Percentiles rank a stretch among this genome's conserved stretches.
These are phyloP conservation scores for Formica exsecta DNA, from an alignment of 1,140 invertebrate genomes.

Conservation along the genomic window DNA sequence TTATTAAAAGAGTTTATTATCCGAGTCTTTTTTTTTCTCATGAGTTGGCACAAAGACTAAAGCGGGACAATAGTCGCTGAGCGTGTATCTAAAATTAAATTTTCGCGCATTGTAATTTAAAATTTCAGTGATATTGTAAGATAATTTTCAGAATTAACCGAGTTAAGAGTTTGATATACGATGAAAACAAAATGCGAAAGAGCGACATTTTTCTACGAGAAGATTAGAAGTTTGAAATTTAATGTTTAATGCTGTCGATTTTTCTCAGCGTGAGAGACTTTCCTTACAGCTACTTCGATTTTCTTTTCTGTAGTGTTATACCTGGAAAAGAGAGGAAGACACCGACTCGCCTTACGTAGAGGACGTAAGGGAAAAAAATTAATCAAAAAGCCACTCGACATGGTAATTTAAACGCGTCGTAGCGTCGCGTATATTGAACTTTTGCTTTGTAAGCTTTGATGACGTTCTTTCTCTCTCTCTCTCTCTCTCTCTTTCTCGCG, in stretches of 20 bases:
- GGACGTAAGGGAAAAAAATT: slow-evolving; percentile 57
- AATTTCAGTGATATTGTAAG: no score
- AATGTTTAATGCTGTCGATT: not conserved
- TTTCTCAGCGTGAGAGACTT: not conserved
- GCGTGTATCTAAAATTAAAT: not conserved
- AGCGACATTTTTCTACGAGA: not conserved
- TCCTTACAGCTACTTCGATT: slow-evolving; percentile 24
- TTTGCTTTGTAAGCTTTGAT: slow-evolving; percentile 61
- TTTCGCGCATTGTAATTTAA: not conserved
- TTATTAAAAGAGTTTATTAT: slow-evolving; percentile 25
- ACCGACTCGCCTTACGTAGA: slow-evolving; percentile 43
- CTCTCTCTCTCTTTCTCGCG: slow-evolving; percentile 1
- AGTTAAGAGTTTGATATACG: no score
- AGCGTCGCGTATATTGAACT: slow-evolving; percentile 55
- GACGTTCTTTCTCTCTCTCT: slow-evolving; percentile 34
- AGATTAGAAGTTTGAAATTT: not conserved
- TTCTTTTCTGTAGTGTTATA: slow-evolving; percentile 17
- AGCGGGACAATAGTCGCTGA: not conserved
- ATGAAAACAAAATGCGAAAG: not conserved
- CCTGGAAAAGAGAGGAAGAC: slow-evolving; percentile 22
- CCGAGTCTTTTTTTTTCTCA: not conserved
- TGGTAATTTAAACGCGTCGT: slow-evolving; percentile 60
- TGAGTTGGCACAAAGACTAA: not conserved
- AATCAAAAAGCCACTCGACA: slow-evolving; percentile 59
- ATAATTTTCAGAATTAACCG: no score